Evolutionary conservation across 2,888 invertebrate genomes (phyloP).

Genomic region (Ichneumoninae sp.): DNA sequence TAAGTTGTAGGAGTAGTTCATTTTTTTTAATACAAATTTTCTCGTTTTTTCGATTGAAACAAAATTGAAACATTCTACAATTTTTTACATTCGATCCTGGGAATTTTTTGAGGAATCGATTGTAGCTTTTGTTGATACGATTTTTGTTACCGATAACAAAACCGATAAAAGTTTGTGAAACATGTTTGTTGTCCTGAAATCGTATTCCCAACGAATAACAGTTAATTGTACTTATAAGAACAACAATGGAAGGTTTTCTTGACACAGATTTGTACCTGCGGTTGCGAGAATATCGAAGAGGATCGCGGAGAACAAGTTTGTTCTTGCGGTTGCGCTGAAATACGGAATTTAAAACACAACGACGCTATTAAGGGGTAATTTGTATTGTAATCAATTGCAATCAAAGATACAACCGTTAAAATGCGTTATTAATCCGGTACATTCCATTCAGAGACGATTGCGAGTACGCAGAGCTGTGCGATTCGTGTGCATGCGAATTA

Average conservation of each 20-base stretch:
- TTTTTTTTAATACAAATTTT: too few relatives aligned
- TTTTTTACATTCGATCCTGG: not conserved
- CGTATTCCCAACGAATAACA: not conserved
- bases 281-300: constrained; percentile 63
- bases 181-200: not conserved
- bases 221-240: not conserved
- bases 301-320: constrained; percentile 55
- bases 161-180: not conserved
- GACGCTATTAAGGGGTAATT: not conserved
- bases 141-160: not conserved
- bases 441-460: not conserved
- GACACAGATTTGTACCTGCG: constrained; percentile 63
- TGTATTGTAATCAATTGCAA: not conserved
- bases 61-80: not conserved
- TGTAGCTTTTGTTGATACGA: not conserved
- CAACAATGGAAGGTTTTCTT: not conserved
- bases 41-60: too few relatives aligned
- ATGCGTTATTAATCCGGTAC: not conserved
- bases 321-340: constrained; percentile 65
- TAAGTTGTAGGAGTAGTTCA: too few relatives aligned
- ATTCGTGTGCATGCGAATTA: not conserved
- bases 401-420: not conserved
- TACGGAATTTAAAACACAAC: constrained; percentile 7
- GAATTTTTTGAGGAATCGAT: not conserved
- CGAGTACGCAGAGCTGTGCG: not conserved